Conservation (phyloP, 2,888 invertebrate species). For the Euphydryas editha region DNA sequence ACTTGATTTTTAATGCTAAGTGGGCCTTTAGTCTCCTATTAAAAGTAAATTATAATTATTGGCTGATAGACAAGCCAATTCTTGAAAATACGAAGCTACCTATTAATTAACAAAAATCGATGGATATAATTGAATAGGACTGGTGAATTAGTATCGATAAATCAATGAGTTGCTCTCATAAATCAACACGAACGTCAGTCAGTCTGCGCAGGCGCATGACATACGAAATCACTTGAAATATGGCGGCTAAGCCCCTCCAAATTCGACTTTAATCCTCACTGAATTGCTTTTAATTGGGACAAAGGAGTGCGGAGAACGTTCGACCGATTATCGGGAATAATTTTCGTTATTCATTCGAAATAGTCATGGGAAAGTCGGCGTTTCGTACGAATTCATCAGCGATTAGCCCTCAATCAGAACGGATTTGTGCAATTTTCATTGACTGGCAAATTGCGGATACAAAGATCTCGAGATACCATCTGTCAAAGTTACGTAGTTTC, state of each 20-base stretch:
- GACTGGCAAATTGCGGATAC: constrained; percentile 74
- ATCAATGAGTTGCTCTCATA: constrained; percentile 60
- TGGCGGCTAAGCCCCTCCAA: constrained; percentile 58
- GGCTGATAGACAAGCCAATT: not conserved
- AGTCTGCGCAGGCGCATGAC: constrained; percentile 56
- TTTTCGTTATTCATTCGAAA: constrained; percentile 57
- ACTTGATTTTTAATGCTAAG: too few relatives aligned
- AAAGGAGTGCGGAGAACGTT: constrained; percentile 56
- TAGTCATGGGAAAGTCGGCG: constrained; percentile 75
- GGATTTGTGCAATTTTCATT: constrained; percentile 79
- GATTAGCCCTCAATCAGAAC: constrained; percentile 76
- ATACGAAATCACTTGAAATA: constrained; percentile 71
- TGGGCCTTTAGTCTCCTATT: not conserved
- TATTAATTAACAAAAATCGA: constrained; percentile 40
- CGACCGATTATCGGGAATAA: constrained; percentile 63
- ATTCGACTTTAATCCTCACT: constrained; percentile 67
- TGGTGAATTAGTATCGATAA: constrained; percentile 63
- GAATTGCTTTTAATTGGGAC: constrained; percentile 75
- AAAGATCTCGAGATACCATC: constrained; percentile 48
- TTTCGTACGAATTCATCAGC: constrained; percentile 58
- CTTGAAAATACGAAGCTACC: constrained; percentile 24
- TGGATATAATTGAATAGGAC: constrained; percentile 67
- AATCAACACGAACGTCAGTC: constrained; percentile 60
- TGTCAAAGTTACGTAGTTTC: constrained; percentile 45
- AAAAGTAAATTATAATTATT: constrained; percentile 1